phyloP scores from a whole-genome alignment of 1,140 invertebrate species.

The Microplitis demolitor region DNA sequence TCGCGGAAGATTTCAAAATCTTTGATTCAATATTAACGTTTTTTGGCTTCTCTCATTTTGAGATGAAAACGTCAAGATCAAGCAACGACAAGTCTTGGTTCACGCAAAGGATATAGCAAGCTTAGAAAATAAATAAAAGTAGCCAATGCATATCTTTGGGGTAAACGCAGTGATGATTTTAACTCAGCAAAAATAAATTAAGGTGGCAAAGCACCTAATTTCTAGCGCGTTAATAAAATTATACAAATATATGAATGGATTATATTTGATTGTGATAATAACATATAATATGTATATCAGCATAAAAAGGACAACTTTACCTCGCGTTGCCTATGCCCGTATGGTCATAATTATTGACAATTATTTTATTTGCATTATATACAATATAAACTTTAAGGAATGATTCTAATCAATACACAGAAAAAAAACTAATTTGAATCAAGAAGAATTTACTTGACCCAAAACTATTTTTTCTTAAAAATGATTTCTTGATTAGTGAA shows the following conservation, averaged over 20 bases:
- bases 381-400: too few relatives aligned
- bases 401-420: too few relatives aligned
- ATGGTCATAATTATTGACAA: too few relatives aligned
- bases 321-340: too few relatives aligned
- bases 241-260: neutral
- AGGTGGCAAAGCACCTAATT: slow-evolving; percentile 29
- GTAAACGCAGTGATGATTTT: slow-evolving; percentile 6
- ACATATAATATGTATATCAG: neutral
- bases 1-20: too few relatives aligned
- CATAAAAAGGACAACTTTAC: neutral
- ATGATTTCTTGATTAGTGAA: too few relatives aligned
- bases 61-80: neutral
- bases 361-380: too few relatives aligned
- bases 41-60: neutral
- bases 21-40: too few relatives aligned
- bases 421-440: too few relatives aligned
- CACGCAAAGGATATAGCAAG: slow-evolving; percentile 27
- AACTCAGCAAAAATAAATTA: slow-evolving; percentile 9
- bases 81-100: slow-evolving; percentile 19
- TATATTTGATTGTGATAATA: too few relatives aligned
- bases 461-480: too few relatives aligned
- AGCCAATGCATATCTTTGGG: slow-evolving; percentile 14
- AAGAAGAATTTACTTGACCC: too few relatives aligned
- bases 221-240: slow-evolving; percentile 1
- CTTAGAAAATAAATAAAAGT: slow-evolving; percentile 31